Conservation (phyloP, 2,888 invertebrate genomes). For the Dysmachus trigonus region DNA sequence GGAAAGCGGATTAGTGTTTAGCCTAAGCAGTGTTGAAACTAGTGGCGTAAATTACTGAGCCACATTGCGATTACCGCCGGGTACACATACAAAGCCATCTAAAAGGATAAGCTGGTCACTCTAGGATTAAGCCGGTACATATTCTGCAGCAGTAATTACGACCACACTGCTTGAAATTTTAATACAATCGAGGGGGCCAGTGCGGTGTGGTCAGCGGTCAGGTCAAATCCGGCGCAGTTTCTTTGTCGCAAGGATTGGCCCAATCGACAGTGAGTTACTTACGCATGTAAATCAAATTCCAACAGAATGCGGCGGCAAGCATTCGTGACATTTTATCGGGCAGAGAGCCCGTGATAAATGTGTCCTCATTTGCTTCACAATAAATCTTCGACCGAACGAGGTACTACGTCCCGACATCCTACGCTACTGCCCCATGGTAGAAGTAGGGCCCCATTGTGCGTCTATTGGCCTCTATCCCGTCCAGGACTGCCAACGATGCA, state of each 20-base stretch:
- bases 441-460: background rate
- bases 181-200: background rate
- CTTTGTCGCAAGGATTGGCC: background rate
- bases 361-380: slow-evolving; percentile 13
- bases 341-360: background rate
- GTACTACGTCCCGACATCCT: background rate
- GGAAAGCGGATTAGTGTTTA: no score
- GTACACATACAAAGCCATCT: background rate
- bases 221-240: background rate
- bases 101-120: background rate
- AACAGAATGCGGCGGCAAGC: background rate
- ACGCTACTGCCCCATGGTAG: background rate
- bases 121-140: background rate
- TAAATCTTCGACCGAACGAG: background rate
- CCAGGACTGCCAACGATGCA: background rate
- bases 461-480: background rate
- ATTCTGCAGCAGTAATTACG: background rate
- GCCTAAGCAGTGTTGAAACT: slow-evolving; percentile 4
- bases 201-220: background rate
- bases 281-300: slow-evolving; percentile 15
- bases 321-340: background rate
- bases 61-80: background rate
- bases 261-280: background rate
- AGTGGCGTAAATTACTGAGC: background rate
- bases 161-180: background rate